These are phyloP conservation scores for Anolis sagrei DNA, from an alignment of 2,113 vertebrate genomes.

Conservation along the genomic window DNA sequence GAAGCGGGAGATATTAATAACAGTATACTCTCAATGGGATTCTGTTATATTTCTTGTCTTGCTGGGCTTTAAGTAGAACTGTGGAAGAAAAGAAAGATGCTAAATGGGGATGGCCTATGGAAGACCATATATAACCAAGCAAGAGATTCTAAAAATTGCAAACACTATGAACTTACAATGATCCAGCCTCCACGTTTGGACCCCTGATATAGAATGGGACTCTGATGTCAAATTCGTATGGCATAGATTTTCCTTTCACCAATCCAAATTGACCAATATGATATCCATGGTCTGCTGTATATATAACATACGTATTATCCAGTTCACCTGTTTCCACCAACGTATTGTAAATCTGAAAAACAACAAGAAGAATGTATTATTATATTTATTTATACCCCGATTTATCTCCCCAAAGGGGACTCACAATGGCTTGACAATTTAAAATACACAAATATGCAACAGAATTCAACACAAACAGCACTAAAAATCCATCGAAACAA, in stretches of 20 bases:
- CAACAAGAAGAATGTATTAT: conserved; percentile 13
- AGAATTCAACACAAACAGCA: too few relatives aligned
- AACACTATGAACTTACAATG: conserved; percentile 81
- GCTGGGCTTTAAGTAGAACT: background rate
- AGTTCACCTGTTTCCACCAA: conserved; percentile 91
- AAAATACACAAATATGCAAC: too few relatives aligned
- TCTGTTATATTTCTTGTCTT: background rate
- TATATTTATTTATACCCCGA: too few relatives aligned
- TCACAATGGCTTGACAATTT: too few relatives aligned
- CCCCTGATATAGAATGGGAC: conserved; percentile 95
- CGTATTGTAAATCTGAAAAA: conserved; percentile 87
- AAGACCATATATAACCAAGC: background rate
- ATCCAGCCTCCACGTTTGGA: conserved; percentile 92
- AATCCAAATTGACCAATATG: conserved; percentile 98
- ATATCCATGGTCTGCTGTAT: conserved; percentile 97
- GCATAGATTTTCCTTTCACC: conserved; percentile 98
- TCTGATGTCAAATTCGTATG: conserved; percentile 96
- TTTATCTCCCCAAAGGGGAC: too few relatives aligned
- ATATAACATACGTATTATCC: conserved; percentile 95
- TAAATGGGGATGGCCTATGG: background rate
- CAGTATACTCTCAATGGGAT: background rate
- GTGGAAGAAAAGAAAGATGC: background rate
- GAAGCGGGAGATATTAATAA: background rate
- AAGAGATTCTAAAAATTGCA: background rate
- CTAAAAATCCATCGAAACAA: too few relatives aligned